A percentile compares a stretch with the other conserved stretches of the same genome.
Conservation (phyloP, 2,797 vertebrate genomes). For the Ambastaia sidthimunki region DNA sequence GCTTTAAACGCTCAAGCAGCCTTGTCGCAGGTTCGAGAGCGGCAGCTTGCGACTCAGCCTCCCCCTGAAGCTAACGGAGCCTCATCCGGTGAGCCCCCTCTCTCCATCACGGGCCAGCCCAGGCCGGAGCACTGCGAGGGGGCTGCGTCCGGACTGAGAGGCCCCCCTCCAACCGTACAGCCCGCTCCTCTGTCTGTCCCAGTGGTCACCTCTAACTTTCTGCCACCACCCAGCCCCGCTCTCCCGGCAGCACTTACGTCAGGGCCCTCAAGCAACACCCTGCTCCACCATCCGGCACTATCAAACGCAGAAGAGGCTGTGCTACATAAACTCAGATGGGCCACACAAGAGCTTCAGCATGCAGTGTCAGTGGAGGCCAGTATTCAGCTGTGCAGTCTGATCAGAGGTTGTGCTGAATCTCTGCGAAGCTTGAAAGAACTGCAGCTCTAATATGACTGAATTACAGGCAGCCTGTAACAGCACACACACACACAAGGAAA, state of each 20-base stretch:
- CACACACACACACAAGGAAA: constrained; percentile 21
- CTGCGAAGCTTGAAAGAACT: constrained; percentile 84
- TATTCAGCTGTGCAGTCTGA: constrained; percentile 87
- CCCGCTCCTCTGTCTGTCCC: constrained; percentile 49
- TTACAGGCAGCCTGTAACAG: constrained; percentile 20
- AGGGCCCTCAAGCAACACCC: constrained; percentile 37
- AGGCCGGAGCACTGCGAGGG: constrained; percentile 90
- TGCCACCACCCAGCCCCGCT: constrained; percentile 48
- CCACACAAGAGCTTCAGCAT: constrained; percentile 82
- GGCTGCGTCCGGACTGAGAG: constrained; percentile 82
- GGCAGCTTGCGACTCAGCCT: constrained; percentile 79
- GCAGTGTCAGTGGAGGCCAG: constrained; percentile 84
- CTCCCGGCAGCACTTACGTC: constrained; percentile 58
- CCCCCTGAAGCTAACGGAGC: constrained; percentile 57
- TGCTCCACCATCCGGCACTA: constrained; percentile 63
- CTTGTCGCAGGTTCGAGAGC: constrained; percentile 89
- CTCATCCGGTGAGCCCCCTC: constrained; percentile 39
- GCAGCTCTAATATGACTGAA: constrained; percentile 69
- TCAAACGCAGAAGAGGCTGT: constrained; percentile 82
- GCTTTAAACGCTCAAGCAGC: constrained; percentile 91
- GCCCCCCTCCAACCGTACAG: constrained; percentile 58
- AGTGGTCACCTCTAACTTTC: not conserved
- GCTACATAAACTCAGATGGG: constrained; percentile 88
- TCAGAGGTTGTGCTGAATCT: constrained; percentile 85
- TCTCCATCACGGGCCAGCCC: constrained; percentile 70